Base-by-base conservation (phyloP, 53 echinoderm and acorn worm genomes). In the Echinometra lucunter region DNA sequence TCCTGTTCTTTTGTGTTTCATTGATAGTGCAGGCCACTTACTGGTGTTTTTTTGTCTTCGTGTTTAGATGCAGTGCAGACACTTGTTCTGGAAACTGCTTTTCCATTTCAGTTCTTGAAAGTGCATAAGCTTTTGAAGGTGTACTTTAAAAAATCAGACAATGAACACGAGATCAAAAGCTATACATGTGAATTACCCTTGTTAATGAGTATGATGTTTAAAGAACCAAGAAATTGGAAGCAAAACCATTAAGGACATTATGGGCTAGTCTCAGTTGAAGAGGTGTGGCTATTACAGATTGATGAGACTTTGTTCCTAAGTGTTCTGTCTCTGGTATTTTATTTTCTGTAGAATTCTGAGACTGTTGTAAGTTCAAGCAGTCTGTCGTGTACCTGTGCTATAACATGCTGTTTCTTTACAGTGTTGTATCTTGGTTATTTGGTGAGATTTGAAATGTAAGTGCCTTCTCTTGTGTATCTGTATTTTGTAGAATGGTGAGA, bases 401-500 rank as follows among this genome's bases (percentile, higher is more conserved):
- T n/a, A n/a, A 1, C 13, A 11, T 13, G 9, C 9, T 58, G 16
- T 58, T 13, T 12, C 58, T 18, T 58, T 13, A 5, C 58, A 58
- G 17, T 63, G 58, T 58, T 9, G 8, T 18, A 58, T 63, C 21
- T 63, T 9, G 63, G 38, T 45, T 74, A 66, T 23, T 9, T 74
- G 32, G 23, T 67, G 40, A 37, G 44, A 67, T 35, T 58, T 57
- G 34, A 56, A 3, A 53, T 58, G 44, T 42, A 91, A 91, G 63
- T 91, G n/a, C 35, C 15, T 18, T 91, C 21, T 91, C 67, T 91
- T 55, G 63, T 67, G 37, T 28, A 55, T 66, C 44, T 66, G 37
- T 92, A 35, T 66, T 91, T 17, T 66, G 4, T 85, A 85, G 85
- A 49, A 85, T 28, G 85, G 47, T 45, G 85, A 85, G 53, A 2